phyloP scores from a whole-genome alignment of 2,888 invertebrate genomes.

The Conops quadrifasciatus region DNA sequence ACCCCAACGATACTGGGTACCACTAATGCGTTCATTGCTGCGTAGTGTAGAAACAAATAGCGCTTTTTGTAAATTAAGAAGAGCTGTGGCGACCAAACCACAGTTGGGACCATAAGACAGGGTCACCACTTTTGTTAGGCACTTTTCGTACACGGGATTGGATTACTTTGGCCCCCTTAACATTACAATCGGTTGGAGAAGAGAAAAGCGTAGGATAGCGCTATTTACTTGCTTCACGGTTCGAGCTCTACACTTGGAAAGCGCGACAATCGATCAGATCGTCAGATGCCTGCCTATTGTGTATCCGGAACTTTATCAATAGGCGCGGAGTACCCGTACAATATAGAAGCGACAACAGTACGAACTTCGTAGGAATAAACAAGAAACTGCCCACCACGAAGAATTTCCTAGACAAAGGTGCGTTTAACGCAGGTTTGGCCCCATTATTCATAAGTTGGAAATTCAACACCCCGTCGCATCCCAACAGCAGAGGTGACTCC shows the following conservation, averaged over 20 bases:
- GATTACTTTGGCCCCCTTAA: slow-evolving; percentile 38
- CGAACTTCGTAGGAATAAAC: slow-evolving; percentile 38
- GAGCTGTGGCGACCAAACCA: slow-evolving; percentile 11
- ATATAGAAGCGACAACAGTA: slow-evolving; percentile 41
- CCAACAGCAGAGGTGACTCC: slow-evolving; percentile 43
- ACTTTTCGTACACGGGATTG: slow-evolving; percentile 42
- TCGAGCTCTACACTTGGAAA: slow-evolving; percentile 28
- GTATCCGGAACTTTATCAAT: slow-evolving; percentile 29
- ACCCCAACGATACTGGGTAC: neutral
- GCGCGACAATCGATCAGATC: slow-evolving; percentile 22
- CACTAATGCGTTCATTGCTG: neutral
- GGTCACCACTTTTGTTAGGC: slow-evolving; percentile 37
- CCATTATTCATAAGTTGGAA: slow-evolving; percentile 30
- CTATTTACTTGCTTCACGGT: slow-evolving; percentile 32
- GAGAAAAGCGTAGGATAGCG: slow-evolving; percentile 35
- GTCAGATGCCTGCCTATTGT: slow-evolving; percentile 21
- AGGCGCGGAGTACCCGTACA: slow-evolving; percentile 37
- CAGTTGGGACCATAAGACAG: slow-evolving; percentile 40
- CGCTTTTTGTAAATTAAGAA: neutral
- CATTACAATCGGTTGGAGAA: slow-evolving; percentile 9
- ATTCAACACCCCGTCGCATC: slow-evolving; percentile 38
- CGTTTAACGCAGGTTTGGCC: neutral
- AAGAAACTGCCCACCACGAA: slow-evolving; percentile 27
- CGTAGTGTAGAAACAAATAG: neutral
- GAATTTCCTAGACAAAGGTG: slow-evolving; percentile 21